A percentile compares a stretch with the other conserved stretches of the same genome.
These are phyloP conservation scores for Leptopilina myrica DNA, from an alignment of 2,888 invertebrate genomes.

Conservation along the genomic window DNA sequence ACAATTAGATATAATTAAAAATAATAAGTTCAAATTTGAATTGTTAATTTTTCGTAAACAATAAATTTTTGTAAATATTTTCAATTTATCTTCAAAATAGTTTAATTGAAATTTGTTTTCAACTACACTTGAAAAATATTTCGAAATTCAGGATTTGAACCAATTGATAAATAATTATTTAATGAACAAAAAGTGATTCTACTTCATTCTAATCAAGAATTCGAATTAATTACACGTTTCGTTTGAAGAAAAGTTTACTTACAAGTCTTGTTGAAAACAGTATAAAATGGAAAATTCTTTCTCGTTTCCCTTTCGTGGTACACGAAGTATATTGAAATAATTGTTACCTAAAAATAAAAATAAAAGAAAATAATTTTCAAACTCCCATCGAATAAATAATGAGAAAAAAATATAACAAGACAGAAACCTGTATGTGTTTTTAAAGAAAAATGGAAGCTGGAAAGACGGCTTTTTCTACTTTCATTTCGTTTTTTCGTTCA, in stretches of 20 bases:
- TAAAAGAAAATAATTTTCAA: neutral
- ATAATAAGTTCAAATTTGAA: no score
- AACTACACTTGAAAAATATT: no score
- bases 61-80: no score
- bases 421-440: neutral
- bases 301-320: neutral
- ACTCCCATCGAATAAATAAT: neutral
- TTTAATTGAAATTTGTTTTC: no score
- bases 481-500: neutral
- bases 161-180: no score
- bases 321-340: neutral
- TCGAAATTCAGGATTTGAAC: no score
- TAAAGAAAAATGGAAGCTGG: neutral
- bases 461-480: constrained; percentile 22
- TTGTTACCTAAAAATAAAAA: neutral
- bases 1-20: no score
- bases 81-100: no score
- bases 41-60: no score
- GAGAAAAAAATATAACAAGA: neutral
- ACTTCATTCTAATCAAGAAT: no score
- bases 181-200: neutral
- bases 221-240: neutral
- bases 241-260: constrained; percentile 13
- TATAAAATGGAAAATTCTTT: neutral
- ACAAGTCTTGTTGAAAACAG: neutral